Conservation (phyloP, 2,888 invertebrate genomes). For the Troides aeacus region DNA sequence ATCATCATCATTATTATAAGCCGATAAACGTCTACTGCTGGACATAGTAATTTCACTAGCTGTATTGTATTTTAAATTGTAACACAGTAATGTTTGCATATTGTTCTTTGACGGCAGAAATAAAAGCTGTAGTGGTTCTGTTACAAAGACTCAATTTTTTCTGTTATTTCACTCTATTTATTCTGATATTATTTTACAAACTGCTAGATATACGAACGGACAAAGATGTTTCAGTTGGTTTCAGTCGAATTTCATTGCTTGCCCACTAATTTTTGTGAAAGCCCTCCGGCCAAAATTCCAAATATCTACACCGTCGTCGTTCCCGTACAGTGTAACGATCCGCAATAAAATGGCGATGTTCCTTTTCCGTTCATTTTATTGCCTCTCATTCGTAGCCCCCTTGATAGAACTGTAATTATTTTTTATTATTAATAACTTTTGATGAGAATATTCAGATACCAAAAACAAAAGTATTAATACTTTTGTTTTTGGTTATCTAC, state of each 20-base stretch:
- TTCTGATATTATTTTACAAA: too few species aligned
- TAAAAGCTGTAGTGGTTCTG: too few species aligned
- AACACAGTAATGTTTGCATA: too few species aligned
- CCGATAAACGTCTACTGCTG: too few species aligned
- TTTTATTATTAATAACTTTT: constrained; percentile 15
- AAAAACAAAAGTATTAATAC: background rate
- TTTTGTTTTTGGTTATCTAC: too few species aligned
- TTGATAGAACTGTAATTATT: constrained; percentile 20
- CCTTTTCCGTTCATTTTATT: constrained; percentile 21
- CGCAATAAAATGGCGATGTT: constrained; percentile 24
- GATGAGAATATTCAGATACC: background rate
- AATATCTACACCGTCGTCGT: constrained; percentile 18
- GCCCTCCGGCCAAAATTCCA: constrained; percentile 7
- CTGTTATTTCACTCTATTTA: too few species aligned
- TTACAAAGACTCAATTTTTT: too few species aligned
- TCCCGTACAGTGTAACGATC: constrained; percentile 23
- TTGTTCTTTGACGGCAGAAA: too few species aligned
- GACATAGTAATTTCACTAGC: too few species aligned
- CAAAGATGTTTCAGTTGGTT: background rate
- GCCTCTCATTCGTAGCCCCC: constrained; percentile 15
- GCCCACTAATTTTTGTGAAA: constrained; percentile 13
- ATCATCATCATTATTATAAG: too few species aligned
- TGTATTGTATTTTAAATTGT: too few species aligned
- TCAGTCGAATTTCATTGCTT: background rate
- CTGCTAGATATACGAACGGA: background rate